Percentiles rank a stretch among this genome's conserved stretches.
These are phyloP conservation scores for Hypocryptadius cinnamomeus DNA, from an alignment of 2,113 vertebrate genomes.

Conservation along the genomic window DNA sequence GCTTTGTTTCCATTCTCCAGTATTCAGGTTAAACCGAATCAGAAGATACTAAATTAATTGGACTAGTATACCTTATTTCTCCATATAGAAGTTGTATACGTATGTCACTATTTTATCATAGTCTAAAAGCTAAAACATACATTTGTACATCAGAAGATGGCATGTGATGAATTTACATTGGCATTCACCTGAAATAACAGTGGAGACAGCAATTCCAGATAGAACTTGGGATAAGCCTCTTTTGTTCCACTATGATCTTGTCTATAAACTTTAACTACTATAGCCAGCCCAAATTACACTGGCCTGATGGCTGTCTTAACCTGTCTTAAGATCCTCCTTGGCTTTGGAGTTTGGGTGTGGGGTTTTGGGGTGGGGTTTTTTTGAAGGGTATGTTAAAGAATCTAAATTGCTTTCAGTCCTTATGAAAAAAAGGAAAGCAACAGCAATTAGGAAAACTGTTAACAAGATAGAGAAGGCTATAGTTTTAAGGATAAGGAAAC, in stretches of 20 bases:
- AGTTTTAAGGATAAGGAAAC: neutral
- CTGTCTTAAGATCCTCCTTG: neutral
- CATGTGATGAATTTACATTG: neutral
- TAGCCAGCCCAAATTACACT: neutral
- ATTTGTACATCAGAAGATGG: neutral
- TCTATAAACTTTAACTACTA: neutral
- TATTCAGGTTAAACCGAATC: neutral
- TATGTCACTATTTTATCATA: neutral
- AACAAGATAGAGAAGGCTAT: neutral
- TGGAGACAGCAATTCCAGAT: neutral
- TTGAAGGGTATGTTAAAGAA: neutral
- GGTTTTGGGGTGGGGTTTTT: neutral
- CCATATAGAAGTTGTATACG: neutral
- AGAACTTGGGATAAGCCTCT: neutral
- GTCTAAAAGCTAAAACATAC: neutral
- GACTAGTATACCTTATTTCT: neutral
- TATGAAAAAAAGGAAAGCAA: neutral
- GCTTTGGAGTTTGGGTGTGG: neutral
- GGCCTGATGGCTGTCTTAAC: neutral
- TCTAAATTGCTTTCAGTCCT: neutral
- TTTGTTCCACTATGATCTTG: neutral
- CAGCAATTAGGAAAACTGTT: neutral
- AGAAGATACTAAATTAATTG: neutral
- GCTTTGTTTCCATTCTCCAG: neutral
- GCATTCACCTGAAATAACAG: neutral